Base-by-base conservation (phyloP, 2,888 invertebrate species). In the Lasioglossum villosulum region DNA sequence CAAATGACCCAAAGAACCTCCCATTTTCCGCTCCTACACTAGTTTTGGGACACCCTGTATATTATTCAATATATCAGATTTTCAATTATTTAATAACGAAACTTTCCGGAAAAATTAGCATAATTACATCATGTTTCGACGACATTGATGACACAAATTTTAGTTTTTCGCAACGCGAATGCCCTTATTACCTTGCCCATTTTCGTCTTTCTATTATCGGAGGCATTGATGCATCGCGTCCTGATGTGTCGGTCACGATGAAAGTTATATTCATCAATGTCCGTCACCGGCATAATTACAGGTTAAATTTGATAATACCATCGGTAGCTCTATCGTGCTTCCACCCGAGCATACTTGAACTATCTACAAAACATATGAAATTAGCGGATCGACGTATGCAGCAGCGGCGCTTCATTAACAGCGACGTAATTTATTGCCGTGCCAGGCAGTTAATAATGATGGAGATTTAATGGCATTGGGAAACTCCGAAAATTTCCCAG, bases 241-340 rank as follows among this genome's bases (percentile, higher is more conserved):
- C 68, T 45, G n/a, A 59, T 59, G 27, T n/a, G 19, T 8, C 56
- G 52, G 42, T 68, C n/a, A 27, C 37, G 70, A 23, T 76, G 75
- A 75, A 84, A 83, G 76, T 82, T 68, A 86, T 84, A 89, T 89
- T 86, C 84, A 81, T 89, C 89, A 86, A 83, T 77, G 89, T 84
- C 87, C 78, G 72, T 81, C 82, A 63, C 66, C 73, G 19, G 34
- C 48, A 75, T 86, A 84, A 89, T 87, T 88, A 79, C 81, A 84
- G 86, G 86, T 74, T 68, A 68, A 79, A 85, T 85, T 89, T 78
- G 82, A 79, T 82, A 77, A 83, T 81, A 83, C 78, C 79, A 66
- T 82, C 70, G 68, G 72, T 37, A 83, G 76, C 77, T 63, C 63
- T 78, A 83, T 78, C 79, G 78, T 66, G 63, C 78, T 79, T 68